Percentiles rank a stretch among this genome's conserved stretches.
Conservation (phyloP, 2,888 invertebrate genomes). For the Drosophila monieri region DNA sequence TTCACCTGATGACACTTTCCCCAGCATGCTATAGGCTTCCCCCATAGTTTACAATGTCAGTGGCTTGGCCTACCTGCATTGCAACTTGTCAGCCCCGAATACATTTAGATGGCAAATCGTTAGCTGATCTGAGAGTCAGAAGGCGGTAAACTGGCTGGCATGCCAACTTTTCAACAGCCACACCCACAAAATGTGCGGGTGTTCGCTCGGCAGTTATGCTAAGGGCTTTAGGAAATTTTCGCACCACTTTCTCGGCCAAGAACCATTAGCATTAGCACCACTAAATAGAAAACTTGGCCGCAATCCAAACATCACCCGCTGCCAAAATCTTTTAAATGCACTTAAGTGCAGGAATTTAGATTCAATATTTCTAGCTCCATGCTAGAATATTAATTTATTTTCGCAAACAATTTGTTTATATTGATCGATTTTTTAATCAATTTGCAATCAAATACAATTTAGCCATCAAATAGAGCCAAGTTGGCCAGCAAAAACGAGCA, state of each 20-base stretch:
- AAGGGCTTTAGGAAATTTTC: slow-evolving; percentile 22
- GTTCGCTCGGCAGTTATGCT: slow-evolving; percentile 3
- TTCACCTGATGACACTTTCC: background rate
- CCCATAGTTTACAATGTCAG: slow-evolving; percentile 8
- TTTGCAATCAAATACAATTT: slow-evolving; percentile 23
- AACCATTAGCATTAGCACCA: slow-evolving; percentile 69
- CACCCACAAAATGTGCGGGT: slow-evolving; percentile 20
- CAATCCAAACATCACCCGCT: slow-evolving; percentile 55
- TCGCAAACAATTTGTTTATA: slow-evolving; percentile 18
- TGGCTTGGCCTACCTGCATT: slow-evolving; percentile 17
- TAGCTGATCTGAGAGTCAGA: slow-evolving; percentile 30
- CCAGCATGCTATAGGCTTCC: background rate
- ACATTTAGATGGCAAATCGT: slow-evolving; percentile 27
- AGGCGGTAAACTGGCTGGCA: slow-evolving; percentile 35
- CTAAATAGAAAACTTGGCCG: slow-evolving; percentile 63
- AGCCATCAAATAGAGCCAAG: background rate
- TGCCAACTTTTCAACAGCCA: slow-evolving; percentile 40
- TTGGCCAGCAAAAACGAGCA: slow-evolving; percentile 6
- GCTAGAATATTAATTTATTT: slow-evolving; percentile 27
- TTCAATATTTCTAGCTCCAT: slow-evolving; percentile 22
- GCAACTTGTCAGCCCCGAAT: slow-evolving; percentile 33
- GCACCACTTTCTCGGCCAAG: slow-evolving; percentile 29
- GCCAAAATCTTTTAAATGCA: slow-evolving; percentile 52
- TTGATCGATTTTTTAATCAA: slow-evolving; percentile 20
- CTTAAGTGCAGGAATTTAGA: slow-evolving; percentile 37